Percentiles rank a stretch among this genome's conserved stretches.
Evolutionary conservation across 2,888 invertebrate genomes (phyloP).

Genomic region (Rhopalosiphum nymphaeae): DNA sequence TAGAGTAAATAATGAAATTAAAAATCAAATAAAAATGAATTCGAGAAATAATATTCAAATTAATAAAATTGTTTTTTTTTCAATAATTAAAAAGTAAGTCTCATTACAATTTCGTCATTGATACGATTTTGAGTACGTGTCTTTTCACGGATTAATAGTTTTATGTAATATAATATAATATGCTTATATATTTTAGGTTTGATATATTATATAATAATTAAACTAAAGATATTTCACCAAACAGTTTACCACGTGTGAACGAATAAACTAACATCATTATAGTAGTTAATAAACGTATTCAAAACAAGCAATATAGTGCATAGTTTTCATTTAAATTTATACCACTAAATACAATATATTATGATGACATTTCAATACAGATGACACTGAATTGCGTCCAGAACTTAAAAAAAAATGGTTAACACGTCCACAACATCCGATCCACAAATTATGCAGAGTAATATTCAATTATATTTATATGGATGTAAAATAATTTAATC

Average conservation of each 20-base stretch:
- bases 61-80: neutral
- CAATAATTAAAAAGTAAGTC: neutral
- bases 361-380: neutral
- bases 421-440: neutral
- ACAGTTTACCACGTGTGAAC: neutral
- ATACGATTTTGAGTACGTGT: neutral
- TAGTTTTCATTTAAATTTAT: neutral
- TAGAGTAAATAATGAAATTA: neutral
- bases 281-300: neutral
- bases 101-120: neutral
- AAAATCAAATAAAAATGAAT: neutral
- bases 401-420: neutral
- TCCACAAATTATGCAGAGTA: neutral
- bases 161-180: neutral
- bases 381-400: neutral
- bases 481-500: constrained; percentile 11
- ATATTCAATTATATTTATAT: neutral
- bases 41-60: neutral
- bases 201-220: too few relatives aligned
- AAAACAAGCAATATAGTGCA: neutral
- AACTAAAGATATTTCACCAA: neutral
- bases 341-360: neutral
- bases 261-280: neutral
- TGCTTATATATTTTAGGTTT: too few relatives aligned
- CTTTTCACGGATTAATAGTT: neutral